These are phyloP conservation scores for Crocodylus rhombifer DNA, from an alignment of 2,797 vertebrate genomes.

Conservation along the genomic window DNA sequence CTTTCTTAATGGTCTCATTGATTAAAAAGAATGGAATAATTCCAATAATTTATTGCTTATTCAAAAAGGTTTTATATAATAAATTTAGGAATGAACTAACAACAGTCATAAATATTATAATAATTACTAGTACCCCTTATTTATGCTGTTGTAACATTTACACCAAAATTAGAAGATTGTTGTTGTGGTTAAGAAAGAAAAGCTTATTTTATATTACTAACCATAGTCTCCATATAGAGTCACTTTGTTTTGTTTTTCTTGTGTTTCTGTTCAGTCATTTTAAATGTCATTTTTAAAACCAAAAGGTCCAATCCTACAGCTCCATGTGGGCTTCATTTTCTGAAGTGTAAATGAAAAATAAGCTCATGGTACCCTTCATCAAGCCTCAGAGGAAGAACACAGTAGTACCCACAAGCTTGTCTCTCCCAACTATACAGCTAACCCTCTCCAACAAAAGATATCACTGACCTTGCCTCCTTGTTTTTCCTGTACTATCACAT, in stretches of 20 bases:
- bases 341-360: neutral
- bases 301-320: conserved; percentile 61
- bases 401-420: no score
- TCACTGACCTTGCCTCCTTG: no score
- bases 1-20: neutral
- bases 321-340: conserved; percentile 6
- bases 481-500: no score
- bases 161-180: neutral
- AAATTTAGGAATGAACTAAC: conserved; percentile 20
- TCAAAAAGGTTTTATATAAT: neutral
- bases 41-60: conserved; percentile 12
- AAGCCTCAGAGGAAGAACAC: no score
- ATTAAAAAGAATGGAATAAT: neutral
- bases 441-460: no score
- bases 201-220: conserved; percentile 80
- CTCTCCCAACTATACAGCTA: no score
- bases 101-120: neutral
- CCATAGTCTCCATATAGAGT: conserved; percentile 78
- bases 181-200: conserved; percentile 82
- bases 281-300: conserved; percentile 78
- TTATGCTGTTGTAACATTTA: conserved; percentile 5
- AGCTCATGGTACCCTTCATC: no score
- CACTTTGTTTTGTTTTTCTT: conserved; percentile 73
- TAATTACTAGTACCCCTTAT: conserved; percentile 26
- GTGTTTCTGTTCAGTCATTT: conserved; percentile 71